phyloP scores from a whole-genome alignment of 2,888 invertebrate species.

The Aphodius sticticus region DNA sequence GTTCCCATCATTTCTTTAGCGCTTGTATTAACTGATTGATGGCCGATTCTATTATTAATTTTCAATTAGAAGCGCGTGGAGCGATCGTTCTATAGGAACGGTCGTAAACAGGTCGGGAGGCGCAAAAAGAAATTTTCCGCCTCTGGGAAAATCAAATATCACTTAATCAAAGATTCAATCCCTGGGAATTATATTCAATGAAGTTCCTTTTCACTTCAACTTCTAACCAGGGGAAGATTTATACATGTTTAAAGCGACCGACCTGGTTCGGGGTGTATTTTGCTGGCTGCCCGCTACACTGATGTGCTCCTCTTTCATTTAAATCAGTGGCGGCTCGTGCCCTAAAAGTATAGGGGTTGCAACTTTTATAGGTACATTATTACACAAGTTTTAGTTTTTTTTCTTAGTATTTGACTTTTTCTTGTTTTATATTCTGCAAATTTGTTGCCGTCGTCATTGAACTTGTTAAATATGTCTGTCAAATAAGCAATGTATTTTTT shows the following conservation, averaged over 20 bases:
- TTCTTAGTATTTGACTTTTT: too few species aligned
- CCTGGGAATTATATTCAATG: constrained; percentile 24
- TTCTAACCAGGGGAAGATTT: constrained; percentile 16
- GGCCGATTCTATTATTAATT: background rate
- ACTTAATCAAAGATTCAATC: constrained; percentile 22
- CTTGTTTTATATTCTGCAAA: too few species aligned
- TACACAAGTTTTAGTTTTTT: too few species aligned
- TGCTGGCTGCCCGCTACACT: constrained; percentile 4
- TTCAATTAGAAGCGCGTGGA: background rate
- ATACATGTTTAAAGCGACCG: constrained; percentile 17
- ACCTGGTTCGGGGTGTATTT: background rate
- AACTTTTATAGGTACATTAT: too few species aligned
- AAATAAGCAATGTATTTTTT: too few species aligned
- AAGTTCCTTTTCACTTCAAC: constrained; percentile 11
- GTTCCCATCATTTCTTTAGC: background rate
- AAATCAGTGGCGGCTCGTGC: too few species aligned
- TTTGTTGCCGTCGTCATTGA: too few species aligned
- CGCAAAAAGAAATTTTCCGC: background rate
- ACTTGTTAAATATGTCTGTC: too few species aligned
- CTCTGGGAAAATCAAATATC: constrained; percentile 14
- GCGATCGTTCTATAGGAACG: background rate
- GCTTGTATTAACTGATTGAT: background rate
- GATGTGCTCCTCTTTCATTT: background rate
- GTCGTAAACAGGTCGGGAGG: background rate
- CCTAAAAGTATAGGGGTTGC: too few species aligned